A percentile compares a stretch with the other conserved stretches of the same genome.
phyloP scores from a whole-genome alignment of 2,113 vertebrate species.

The Bolborhynchus lineola region DNA sequence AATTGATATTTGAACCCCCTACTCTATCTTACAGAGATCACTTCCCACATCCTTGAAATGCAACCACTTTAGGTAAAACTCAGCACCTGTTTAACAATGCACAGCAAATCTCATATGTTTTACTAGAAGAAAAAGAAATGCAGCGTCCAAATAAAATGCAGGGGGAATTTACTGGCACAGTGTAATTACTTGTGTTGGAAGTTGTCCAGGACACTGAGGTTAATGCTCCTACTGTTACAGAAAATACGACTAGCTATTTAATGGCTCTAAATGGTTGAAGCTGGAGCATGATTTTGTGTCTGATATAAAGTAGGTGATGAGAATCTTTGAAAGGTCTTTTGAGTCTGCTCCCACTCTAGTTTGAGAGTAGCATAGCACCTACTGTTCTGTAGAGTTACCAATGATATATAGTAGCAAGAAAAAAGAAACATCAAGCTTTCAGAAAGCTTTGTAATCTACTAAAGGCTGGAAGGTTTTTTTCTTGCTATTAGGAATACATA shows the following conservation, averaged over 20 bases:
- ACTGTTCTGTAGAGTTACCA: background rate
- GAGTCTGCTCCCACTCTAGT: background rate
- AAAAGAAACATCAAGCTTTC: background rate
- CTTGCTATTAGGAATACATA: background rate
- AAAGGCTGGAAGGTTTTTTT: background rate
- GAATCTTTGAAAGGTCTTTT: background rate
- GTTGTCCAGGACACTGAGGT: background rate
- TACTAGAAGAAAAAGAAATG: background rate
- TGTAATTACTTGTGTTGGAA: slow-evolving; percentile 40
- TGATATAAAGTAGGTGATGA: background rate
- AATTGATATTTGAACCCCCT: background rate
- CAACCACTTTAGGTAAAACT: background rate
- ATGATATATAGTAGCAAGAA: background rate
- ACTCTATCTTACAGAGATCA: background rate
- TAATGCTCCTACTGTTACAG: background rate
- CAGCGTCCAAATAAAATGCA: background rate
- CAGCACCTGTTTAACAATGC: background rate
- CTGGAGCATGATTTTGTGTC: background rate
- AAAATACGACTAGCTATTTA: slow-evolving; percentile 13
- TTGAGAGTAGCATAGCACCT: background rate
- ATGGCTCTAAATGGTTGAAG: background rate
- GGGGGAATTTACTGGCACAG: slow-evolving; percentile 17
- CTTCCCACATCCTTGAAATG: background rate
- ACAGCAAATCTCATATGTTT: background rate
- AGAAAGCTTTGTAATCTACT: background rate